Evolutionary conservation across 1,140 invertebrate genomes (phyloP), one percentile per base, ranked within the genome.

Genomic region (Pomacea maculata): DNA sequence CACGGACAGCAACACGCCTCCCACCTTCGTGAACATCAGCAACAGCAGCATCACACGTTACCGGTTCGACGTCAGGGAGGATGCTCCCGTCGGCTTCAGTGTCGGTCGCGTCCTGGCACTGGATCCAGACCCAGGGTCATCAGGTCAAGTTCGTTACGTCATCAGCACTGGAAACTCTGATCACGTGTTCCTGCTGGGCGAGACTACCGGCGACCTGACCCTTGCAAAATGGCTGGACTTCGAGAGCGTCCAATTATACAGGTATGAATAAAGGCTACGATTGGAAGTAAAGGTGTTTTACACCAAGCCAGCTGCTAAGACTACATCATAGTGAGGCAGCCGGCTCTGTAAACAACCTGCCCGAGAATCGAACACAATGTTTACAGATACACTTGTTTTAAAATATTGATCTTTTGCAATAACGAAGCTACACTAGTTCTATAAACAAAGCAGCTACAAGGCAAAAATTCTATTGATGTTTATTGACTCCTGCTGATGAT

Each of bases 101-200:
- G n/a, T 85, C 21, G 82, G 82, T 21, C 19, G 15, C 17, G 57
- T 87, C 4, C 34, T 45, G 68, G 86, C 86, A 14, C 65, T 9
- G 21, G 86, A 87, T 74, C 25, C 73, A 19, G 86, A 87, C 77
- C 45, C 63, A 10, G 86, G 84, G 6, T 82, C 82, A 9, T 84
- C 84, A 68, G 86, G 86, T 21, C 3, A 73, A 2, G 76, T 87
- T 8, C 54, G 17, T 15, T 86, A 85, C 80, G 63, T 17, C 71
- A 67, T 87, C 29, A 61, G 54, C 0, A 10, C n/a, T 3, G 80
- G 78, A 25, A 74, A 82, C 34, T 55, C 57, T 29, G 57, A 83
- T 52, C 74, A 54, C 11, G 45, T 52, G 25, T 87, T 87, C 67
- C 5, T 3, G 21, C 67, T 87, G 19, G 80, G 84, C 52, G 15